These are phyloP conservation scores for Silvanus unidentatus DNA, from an alignment of 2,888 invertebrate genomes.

Conservation along the genomic window DNA sequence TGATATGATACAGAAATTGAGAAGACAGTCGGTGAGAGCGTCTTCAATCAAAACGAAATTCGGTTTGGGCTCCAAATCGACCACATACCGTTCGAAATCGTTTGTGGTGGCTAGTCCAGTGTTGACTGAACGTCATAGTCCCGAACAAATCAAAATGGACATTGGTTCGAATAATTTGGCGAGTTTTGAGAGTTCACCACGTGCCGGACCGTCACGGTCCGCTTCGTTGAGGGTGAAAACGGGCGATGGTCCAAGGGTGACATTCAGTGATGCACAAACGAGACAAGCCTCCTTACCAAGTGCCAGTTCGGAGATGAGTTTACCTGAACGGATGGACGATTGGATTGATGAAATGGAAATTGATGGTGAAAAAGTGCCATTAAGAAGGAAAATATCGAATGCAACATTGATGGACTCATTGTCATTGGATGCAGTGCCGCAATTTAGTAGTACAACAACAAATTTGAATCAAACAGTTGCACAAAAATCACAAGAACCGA, in stretches of 20 bases:
- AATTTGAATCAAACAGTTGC: conserved; percentile 19
- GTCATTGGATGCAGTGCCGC: too few relatives aligned
- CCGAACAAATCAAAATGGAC: too few relatives aligned
- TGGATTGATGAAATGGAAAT: conserved; percentile 60
- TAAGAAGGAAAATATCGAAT: conserved; percentile 52
- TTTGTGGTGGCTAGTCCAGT: conserved; percentile 68
- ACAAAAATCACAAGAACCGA: conserved; percentile 71
- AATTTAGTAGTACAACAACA: conserved; percentile 12
- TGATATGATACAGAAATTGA: conserved; percentile 87
- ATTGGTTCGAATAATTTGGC: conserved; percentile 41
- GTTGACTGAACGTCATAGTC: conserved; percentile 50
- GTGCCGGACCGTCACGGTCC: conserved; percentile 64
- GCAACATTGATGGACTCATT: too few relatives aligned
- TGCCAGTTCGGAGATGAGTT: conserved; percentile 62
- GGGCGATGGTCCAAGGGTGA: conserved; percentile 51
- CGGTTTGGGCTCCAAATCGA: conserved; percentile 56
- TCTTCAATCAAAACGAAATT: conserved; percentile 75
- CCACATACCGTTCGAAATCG: conserved; percentile 68
- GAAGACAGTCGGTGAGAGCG: conserved; percentile 76
- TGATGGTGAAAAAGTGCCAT: conserved; percentile 59
- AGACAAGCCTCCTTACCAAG: conserved; percentile 76
- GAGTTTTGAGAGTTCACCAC: conserved; percentile 67
- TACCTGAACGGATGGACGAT: conserved; percentile 51
- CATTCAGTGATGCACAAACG: conserved; percentile 56
- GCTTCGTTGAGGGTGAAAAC: conserved; percentile 60